Evolutionary conservation across 2,113 vertebrate species (phyloP).

Genomic region (cattle (Bos taurus)): ARS-UCD2.0 NC_037331.1:105467001-105467500

Average conservation of each 20-base stretch:
- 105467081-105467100: neutral
- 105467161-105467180: neutral
- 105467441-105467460: accelerated
- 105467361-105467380: neutral
- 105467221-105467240: conserved; percentile 32
- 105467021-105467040: neutral
- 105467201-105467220: conserved; percentile 33
- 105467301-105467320: neutral
- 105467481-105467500: accelerated
- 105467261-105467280: neutral
- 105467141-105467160: neutral
- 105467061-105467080: neutral
- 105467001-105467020: neutral
- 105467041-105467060: neutral
- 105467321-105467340: neutral
- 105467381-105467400: accelerated
- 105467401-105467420: accelerated
- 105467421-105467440: accelerated
- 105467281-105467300: neutral
- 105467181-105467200: conserved; percentile 50
- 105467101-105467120: neutral
- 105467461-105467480: accelerated
- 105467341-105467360: neutral
- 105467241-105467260: conserved; percentile 48
- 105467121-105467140: neutral